phyloP scores from a whole-genome alignment of 1,140 invertebrate genomes.

The Platorchestia sp. region DNA sequence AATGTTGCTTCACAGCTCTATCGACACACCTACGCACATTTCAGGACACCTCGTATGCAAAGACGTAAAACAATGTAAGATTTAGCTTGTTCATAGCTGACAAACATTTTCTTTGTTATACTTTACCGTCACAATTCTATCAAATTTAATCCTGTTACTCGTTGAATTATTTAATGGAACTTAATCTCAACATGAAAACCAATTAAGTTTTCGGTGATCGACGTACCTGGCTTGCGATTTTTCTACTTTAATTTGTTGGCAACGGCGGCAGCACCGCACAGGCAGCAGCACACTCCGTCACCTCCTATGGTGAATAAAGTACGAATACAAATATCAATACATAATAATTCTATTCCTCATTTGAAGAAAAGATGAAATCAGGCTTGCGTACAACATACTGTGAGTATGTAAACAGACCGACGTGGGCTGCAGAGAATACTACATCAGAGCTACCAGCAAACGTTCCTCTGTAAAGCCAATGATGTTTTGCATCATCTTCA shows the following conservation, averaged over 20 bases:
- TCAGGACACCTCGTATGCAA: no score
- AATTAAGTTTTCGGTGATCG: not conserved
- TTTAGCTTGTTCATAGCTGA: not conserved
- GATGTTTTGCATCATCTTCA: no score
- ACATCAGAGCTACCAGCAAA: no score
- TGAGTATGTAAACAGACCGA: no score
- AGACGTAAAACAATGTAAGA: not conserved
- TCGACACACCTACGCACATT: no score
- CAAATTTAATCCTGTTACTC: not conserved
- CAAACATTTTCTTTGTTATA: not conserved
- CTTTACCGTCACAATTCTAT: not conserved
- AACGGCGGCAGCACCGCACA: not conserved
- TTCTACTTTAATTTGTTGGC: not conserved
- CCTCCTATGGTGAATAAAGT: not conserved
- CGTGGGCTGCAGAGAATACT: no score
- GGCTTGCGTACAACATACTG: no score
- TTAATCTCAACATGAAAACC: not conserved
- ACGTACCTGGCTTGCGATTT: not conserved
- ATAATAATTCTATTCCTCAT: no score
- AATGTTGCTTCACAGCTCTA: no score
- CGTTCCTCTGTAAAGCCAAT: no score
- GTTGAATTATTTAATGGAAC: not conserved
- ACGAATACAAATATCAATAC: not conserved
- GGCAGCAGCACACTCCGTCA: no score
- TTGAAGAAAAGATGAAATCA: no score